phyloP scores from a whole-genome alignment of 2,797 vertebrate genomes.

The Discoglossus pictus region DNA sequence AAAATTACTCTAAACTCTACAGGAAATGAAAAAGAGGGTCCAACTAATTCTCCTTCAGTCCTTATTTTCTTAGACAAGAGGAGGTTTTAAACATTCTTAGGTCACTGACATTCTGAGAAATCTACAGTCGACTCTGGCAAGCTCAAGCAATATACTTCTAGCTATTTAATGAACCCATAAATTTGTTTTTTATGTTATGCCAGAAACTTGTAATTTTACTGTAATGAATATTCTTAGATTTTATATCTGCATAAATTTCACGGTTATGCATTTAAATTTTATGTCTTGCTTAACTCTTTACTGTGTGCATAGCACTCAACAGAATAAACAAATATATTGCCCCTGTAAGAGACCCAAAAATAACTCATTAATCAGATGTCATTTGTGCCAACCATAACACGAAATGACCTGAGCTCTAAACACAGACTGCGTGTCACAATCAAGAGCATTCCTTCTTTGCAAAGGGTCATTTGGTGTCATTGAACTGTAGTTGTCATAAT shows the following conservation, averaged over 20 bases:
- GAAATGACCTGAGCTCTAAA: constrained; percentile 44
- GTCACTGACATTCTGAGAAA: constrained; percentile 36
- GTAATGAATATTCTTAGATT: constrained; percentile 49
- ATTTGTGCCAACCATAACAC: constrained; percentile 42
- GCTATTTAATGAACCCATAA: constrained; percentile 49
- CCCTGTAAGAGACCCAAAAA: constrained; percentile 30
- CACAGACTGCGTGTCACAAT: constrained; percentile 46
- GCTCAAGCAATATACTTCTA: constrained; percentile 34
- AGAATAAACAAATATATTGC: constrained; percentile 44
- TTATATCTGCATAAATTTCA: constrained; percentile 53
- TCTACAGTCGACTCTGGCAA: constrained; percentile 39
- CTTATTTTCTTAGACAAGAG: constrained; percentile 17
- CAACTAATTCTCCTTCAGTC: constrained; percentile 9
- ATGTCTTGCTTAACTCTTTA: constrained; percentile 41
- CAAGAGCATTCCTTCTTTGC: constrained; percentile 35
- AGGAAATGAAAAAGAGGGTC: constrained; percentile 43
- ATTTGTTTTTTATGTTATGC: constrained; percentile 41
- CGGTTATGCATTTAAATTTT: constrained; percentile 43
- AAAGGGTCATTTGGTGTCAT: constrained; percentile 44
- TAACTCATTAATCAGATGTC: constrained; percentile 47
- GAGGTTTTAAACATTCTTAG: constrained; percentile 38
- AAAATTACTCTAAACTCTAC: constrained; percentile 26
- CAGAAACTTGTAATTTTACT: constrained; percentile 46
- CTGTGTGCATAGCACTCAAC: constrained; percentile 11
- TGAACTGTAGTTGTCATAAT: constrained; percentile 33